Conservation (phyloP, 2,113 vertebrate species). For the Alethe castanea region DNA sequence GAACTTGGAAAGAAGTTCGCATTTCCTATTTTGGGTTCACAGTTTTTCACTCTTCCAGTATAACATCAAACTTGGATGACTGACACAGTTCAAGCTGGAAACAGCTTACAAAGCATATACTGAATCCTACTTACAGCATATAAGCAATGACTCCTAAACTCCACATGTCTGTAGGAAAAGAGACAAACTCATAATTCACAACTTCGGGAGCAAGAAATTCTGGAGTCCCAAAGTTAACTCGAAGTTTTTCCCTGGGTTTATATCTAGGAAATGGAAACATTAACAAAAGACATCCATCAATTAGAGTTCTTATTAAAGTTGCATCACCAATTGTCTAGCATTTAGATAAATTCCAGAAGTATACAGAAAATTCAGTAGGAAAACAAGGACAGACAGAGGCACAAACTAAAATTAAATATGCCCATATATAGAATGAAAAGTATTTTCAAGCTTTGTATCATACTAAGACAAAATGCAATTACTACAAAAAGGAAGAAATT, state of each 20-base stretch:
- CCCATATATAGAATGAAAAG: not conserved
- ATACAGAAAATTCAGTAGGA: not conserved
- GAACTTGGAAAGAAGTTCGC: not conserved
- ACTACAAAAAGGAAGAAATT: not conserved
- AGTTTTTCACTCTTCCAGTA: not conserved
- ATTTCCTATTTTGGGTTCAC: not conserved
- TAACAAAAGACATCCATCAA: not conserved
- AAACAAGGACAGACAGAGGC: not conserved
- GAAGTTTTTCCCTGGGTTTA: constrained; percentile 94
- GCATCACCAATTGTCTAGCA: not conserved
- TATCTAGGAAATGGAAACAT: constrained; percentile 76
- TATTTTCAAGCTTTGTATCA: not conserved
- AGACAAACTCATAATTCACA: constrained; percentile 97
- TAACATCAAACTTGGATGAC: not conserved
- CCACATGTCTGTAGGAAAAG: constrained; percentile 98
- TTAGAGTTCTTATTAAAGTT: not conserved
- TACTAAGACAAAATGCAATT: not conserved
- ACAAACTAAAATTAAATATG: not conserved
- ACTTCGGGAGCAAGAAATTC: constrained; percentile 97
- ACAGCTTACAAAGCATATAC: not conserved
- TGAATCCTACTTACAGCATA: constrained; percentile 87
- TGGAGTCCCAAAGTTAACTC: constrained; percentile 94
- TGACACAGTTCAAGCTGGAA: not conserved
- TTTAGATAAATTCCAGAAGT: not conserved
- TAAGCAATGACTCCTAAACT: constrained; percentile 95